Conservation (phyloP, 2,888 invertebrate genomes). For the Cheilosia grossa region DNA sequence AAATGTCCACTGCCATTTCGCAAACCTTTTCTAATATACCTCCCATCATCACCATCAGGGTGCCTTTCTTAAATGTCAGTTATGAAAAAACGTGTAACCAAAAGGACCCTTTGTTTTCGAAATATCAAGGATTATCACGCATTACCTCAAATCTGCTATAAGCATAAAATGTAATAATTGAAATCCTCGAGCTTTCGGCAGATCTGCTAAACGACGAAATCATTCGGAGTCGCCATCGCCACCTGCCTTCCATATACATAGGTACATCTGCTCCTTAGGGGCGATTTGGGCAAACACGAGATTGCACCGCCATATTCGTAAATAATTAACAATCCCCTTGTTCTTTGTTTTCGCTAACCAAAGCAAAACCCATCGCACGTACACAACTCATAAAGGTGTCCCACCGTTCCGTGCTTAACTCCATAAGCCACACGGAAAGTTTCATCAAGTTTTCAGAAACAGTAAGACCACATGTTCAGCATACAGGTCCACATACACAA, state of each 20-base stretch:
- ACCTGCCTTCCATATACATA: background rate
- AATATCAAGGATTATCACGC: constrained; percentile 2
- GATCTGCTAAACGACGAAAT: constrained; percentile 5
- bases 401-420: background rate
- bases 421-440: background rate
- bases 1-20: no score
- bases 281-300: constrained; percentile 13
- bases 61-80: background rate
- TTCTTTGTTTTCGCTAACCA: background rate
- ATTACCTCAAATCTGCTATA: background rate
- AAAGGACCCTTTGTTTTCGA: background rate
- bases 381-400: constrained; percentile 17
- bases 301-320: constrained; percentile 30
- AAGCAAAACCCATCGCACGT: constrained; percentile 16
- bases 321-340: constrained; percentile 33
- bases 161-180: constrained; percentile 24
- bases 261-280: background rate
- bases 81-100: background rate
- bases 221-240: background rate
- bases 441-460: constrained; percentile 13
- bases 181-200: constrained; percentile 3
- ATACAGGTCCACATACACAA: background rate
- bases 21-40: no score
- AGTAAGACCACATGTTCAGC: background rate
- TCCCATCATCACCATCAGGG: no score